phyloP scores from a whole-genome alignment of 2,113 vertebrate genomes.

The Ancistrus triradiatus region DNA sequence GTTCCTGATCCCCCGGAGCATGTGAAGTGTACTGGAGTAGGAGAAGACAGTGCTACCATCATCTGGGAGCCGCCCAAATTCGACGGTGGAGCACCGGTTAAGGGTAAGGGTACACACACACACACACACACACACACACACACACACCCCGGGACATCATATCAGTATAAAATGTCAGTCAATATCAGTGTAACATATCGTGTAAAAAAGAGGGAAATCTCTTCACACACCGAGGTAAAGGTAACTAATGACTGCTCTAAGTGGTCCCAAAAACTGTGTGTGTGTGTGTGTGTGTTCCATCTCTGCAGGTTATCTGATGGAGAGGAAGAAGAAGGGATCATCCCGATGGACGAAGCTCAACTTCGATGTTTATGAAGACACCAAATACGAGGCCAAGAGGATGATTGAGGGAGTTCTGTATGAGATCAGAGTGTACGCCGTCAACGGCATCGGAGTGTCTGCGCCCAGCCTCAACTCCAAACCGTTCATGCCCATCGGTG shows the following conservation, averaged over 20 bases:
- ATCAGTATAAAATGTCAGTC: too few relatives aligned
- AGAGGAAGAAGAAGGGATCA: slow-evolving; percentile 89
- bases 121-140: background rate
- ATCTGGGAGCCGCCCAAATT: slow-evolving; percentile 78
- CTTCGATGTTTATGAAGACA: slow-evolving; percentile 75
- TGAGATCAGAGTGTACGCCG: slow-evolving; percentile 84
- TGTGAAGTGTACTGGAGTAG: slow-evolving; percentile 73
- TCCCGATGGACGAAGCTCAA: slow-evolving; percentile 88
- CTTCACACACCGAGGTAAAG: too few relatives aligned
- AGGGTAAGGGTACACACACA: slow-evolving; percentile 27
- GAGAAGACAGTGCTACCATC: slow-evolving; percentile 78
- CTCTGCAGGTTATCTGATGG: slow-evolving; percentile 80
- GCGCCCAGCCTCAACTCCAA: slow-evolving; percentile 75
- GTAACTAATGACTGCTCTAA: too few relatives aligned
- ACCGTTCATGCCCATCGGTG: slow-evolving; percentile 76
- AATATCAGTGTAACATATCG: too few relatives aligned
- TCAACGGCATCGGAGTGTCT: slow-evolving; percentile 82
- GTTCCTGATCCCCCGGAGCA: slow-evolving; percentile 82
- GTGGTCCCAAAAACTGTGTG: too few relatives aligned
- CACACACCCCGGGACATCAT: too few relatives aligned
- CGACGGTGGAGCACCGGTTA: slow-evolving; percentile 77
- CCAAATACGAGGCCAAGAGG: slow-evolving; percentile 77
- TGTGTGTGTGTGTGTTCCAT: too few relatives aligned
- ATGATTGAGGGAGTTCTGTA: slow-evolving; percentile 91
- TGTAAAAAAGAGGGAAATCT: too few relatives aligned